Conservation (phyloP, 2,113 vertebrate genomes). For the Phasianus colchicus region DNA sequence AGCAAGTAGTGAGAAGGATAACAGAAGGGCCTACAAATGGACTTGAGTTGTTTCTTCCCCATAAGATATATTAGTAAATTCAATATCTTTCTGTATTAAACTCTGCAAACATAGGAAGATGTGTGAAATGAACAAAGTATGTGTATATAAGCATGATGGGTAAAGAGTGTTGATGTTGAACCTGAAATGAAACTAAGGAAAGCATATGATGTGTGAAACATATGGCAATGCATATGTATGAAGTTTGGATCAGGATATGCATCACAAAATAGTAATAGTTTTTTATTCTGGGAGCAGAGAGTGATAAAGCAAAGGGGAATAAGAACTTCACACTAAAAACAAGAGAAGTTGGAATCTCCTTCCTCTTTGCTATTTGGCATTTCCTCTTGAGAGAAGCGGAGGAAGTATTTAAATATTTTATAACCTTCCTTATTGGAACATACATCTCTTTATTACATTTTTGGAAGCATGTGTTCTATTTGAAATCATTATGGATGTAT, state of each 20-base stretch:
- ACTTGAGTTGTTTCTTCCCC: neutral
- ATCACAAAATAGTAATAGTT: constrained; percentile 70
- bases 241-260: constrained; percentile 72
- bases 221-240: constrained; percentile 81
- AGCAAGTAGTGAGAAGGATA: neutral
- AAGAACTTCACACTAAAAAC: constrained; percentile 71
- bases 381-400: constrained; percentile 56
- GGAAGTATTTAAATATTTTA: constrained; percentile 68
- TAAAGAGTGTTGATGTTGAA: constrained; percentile 76
- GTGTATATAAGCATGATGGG: constrained; percentile 72
- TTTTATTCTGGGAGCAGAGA: constrained; percentile 69
- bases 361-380: constrained; percentile 60
- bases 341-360: constrained; percentile 71
- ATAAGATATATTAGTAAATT: neutral
- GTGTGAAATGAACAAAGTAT: constrained; percentile 74
- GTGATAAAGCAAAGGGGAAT: constrained; percentile 67
- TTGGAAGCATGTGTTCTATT: constrained; percentile 57
- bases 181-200: constrained; percentile 74
- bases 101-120: constrained; percentile 68
- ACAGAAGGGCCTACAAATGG: neutral
- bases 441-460: constrained; percentile 53
- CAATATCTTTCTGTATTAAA: constrained; percentile 20
- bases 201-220: constrained; percentile 76
- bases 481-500: constrained; percentile 52
- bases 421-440: constrained; percentile 62